Evolutionary conservation across 2,797 vertebrate genomes (phyloP).

Genomic region (Coendou prehensilis): DNA sequence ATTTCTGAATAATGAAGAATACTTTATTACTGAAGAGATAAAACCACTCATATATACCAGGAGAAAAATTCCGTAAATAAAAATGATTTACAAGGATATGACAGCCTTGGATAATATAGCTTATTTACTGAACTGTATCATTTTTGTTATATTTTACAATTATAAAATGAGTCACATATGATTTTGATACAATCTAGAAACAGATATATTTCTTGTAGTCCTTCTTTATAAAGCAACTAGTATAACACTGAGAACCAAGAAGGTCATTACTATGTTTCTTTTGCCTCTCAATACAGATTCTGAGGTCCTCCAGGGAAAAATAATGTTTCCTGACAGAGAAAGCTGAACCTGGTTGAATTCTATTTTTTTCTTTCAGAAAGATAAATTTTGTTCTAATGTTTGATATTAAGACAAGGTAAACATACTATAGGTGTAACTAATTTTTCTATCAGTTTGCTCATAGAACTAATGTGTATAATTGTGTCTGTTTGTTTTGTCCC

Average conservation of each 20-base stretch:
- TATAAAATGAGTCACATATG: slow-evolving; percentile 24
- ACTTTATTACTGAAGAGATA: slow-evolving; percentile 48
- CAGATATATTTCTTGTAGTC: not conserved
- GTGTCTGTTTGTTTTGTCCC: not conserved
- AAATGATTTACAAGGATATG: slow-evolving; percentile 41
- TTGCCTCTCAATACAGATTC: not conserved
- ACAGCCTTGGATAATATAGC: not conserved
- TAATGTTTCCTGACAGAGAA: not conserved
- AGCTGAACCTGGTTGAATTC: not conserved
- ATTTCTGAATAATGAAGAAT: slow-evolving; percentile 34
- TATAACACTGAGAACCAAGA: not conserved
- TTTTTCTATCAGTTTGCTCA: not conserved
- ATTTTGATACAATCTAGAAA: slow-evolving; percentile 4
- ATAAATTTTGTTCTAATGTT: not conserved
- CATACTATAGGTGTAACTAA: not conserved
- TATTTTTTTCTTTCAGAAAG: not conserved
- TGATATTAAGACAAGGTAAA: not conserved
- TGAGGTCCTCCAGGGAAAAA: not conserved
- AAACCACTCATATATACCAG: not conserved
- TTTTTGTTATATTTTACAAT: not conserved
- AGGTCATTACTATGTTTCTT: not conserved
- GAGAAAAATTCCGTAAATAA: not conserved
- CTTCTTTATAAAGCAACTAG: not conserved
- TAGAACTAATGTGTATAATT: not conserved
- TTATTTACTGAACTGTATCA: not conserved